Evolutionary conservation across 2,113 vertebrate species (phyloP).

Genomic region (Rattus rattus): DNA sequence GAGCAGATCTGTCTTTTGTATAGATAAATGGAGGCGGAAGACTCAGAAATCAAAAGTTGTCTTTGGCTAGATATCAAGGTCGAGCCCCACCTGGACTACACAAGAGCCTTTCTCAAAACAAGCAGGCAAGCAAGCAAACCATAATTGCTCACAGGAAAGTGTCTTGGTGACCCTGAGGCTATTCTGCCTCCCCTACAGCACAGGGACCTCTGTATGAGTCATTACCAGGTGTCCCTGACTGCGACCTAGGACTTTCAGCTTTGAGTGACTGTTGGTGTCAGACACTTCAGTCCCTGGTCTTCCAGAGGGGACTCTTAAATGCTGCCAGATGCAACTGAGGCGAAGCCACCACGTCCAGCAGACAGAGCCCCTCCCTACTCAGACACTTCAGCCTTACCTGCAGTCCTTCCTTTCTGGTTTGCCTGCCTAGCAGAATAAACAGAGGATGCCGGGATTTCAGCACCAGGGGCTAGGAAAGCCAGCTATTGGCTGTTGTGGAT

Average conservation of each 20-base stretch:
- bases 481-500: background rate
- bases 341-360: fast-evolving
- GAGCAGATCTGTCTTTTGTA: background rate
- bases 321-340: no score
- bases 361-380: background rate
- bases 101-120: background rate
- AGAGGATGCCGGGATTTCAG: background rate
- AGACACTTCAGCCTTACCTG: background rate
- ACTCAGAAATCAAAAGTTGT: background rate
- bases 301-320: background rate
- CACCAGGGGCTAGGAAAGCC: background rate
- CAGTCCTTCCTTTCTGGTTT: background rate
- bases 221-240: background rate
- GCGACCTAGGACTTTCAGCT: background rate
- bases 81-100: background rate
- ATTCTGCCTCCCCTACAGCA: fast-evolving
- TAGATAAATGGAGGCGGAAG: background rate
- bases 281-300: background rate
- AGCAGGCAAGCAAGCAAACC: background rate
- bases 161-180: background rate
- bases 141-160: background rate
- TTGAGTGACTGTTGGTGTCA: background rate
- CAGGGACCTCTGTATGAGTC: background rate
- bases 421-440: background rate
- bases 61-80: background rate